Base-by-base conservation (phyloP, 2,888 invertebrate species). In the Tiliacea citrago region DNA sequence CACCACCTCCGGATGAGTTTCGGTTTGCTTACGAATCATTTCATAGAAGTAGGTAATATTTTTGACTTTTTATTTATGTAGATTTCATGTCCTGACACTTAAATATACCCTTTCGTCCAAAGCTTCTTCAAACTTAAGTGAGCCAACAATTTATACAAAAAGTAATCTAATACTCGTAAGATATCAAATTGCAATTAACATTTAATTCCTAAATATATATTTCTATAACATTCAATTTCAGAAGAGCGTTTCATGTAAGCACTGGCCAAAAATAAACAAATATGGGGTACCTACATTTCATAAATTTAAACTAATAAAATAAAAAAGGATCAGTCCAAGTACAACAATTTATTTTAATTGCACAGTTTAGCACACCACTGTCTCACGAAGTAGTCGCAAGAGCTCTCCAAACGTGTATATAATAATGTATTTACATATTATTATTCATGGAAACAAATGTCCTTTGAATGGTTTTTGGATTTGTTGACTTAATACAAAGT, bases 401-500 rank as follows among this genome's bases (percentile, higher is more conserved):
- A 85, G 79, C 85, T 82, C 82, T 77, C 77, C 81, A 83, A 76
- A 81, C 82, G 77, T 87, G 87, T 87, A 89, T 91, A 92, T 93
- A 93, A 93, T 93, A 94, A 93, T 91, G 91, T 92, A 95, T 94
- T 94, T 93, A 94, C 94, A 94, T 95, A 94, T 93, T 94, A 94
- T 93, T 94, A 95, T 95, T 95, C 95, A 95, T 94, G 94, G 93
- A 93, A 95, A 95, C 95, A 95, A 95, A 95, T 95, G 94, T 94
- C 92, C 91, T 90, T 92, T 92, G 92, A 94, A 95, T 94, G 94
- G 94, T 93, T 94, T 94, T 94, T 92, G 93, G 92, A 94, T 95
- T 94, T 95, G 95, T 95, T 94, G 95, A 95, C 94, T 95, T 94
- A 95, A 95, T 95, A 95, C 95, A 94, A 95, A 95, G 92, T 94